These are phyloP conservation scores for Cyclophora punctaria DNA, from an alignment of 2,888 invertebrate genomes.

Conservation along the genomic window DNA sequence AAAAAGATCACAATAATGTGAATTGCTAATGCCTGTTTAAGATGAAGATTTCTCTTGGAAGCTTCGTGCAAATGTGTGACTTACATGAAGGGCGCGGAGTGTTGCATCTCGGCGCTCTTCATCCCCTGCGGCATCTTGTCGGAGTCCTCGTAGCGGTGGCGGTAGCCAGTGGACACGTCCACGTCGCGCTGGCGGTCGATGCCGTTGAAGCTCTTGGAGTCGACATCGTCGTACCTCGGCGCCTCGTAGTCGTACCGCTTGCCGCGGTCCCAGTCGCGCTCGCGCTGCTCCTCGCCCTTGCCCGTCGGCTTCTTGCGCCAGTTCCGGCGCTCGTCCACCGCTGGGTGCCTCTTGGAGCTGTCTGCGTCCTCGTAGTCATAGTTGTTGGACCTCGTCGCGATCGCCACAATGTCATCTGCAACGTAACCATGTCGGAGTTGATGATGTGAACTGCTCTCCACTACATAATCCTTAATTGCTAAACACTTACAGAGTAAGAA, in stretches of 20 bases:
- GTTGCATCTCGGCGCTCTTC: conserved; percentile 42
- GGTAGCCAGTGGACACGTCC: conserved; percentile 30
- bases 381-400: conserved; percentile 35
- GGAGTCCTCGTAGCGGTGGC: conserved; percentile 39
- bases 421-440: conserved; percentile 20
- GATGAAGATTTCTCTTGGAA: conserved; percentile 5
- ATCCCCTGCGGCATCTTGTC: conserved; percentile 33
- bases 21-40: not conserved
- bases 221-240: conserved; percentile 44
- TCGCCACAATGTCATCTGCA: conserved; percentile 53
- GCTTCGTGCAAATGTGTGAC: conserved; percentile 8
- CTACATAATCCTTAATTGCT: conserved; percentile 11
- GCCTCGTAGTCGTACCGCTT: conserved; percentile 43
- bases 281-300: conserved; percentile 45
- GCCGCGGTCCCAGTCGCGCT: conserved; percentile 42
- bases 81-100: conserved; percentile 27
- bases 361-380: conserved; percentile 59
- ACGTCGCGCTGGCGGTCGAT: conserved; percentile 35
- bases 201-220: conserved; percentile 32
- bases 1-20: conserved; percentile 4
- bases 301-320: conserved; percentile 55
- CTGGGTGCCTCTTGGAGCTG: conserved; percentile 41
- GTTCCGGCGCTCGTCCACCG: conserved; percentile 51
- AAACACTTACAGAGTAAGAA: conserved; percentile 57
- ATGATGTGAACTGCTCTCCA: conserved; percentile 12